phyloP scores from a whole-genome alignment of 2,113 vertebrate species.

The Cettia cetti region DNA sequence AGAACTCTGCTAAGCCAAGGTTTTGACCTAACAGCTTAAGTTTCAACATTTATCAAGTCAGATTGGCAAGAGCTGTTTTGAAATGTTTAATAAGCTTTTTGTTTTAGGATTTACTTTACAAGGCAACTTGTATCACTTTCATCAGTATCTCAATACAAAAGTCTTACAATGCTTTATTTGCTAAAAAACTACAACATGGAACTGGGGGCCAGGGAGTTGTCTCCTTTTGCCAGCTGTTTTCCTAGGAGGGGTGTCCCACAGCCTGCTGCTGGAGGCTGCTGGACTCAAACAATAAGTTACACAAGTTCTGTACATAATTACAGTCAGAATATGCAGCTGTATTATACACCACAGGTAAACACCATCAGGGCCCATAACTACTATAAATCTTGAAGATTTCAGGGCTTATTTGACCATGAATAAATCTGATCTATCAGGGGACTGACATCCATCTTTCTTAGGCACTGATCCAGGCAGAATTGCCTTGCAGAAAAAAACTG shows the following conservation, averaged over 20 bases:
- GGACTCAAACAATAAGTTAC: slow-evolving; percentile 78
- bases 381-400: background rate
- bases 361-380: background rate
- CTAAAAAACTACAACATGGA: slow-evolving; percentile 71
- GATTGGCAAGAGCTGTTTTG: slow-evolving; percentile 38
- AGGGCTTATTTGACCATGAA: background rate
- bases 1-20: background rate
- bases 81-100: slow-evolving; percentile 72
- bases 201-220: slow-evolving; percentile 50
- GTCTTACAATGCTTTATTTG: slow-evolving; percentile 58
- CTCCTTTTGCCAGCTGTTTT: slow-evolving; percentile 53
- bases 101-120: slow-evolving; percentile 66
- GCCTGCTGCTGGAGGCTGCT: background rate
- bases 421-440: background rate
- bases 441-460: slow-evolving; percentile 1
- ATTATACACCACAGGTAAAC: background rate
- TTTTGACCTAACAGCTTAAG: background rate
- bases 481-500: slow-evolving; percentile 29
- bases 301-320: slow-evolving; percentile 86
- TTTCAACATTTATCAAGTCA: slow-evolving; percentile 11
- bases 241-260: background rate
- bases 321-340: slow-evolving; percentile 52
- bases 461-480: slow-evolving; percentile 55
- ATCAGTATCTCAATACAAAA: slow-evolving; percentile 71
- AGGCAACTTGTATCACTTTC: slow-evolving; percentile 59